Percentiles rank a stretch among this genome's conserved stretches.
These are phyloP conservation scores for Ctenochaetus hawaiiensis DNA, from an alignment of 2,797 vertebrate species.

Conservation along the genomic window DNA sequence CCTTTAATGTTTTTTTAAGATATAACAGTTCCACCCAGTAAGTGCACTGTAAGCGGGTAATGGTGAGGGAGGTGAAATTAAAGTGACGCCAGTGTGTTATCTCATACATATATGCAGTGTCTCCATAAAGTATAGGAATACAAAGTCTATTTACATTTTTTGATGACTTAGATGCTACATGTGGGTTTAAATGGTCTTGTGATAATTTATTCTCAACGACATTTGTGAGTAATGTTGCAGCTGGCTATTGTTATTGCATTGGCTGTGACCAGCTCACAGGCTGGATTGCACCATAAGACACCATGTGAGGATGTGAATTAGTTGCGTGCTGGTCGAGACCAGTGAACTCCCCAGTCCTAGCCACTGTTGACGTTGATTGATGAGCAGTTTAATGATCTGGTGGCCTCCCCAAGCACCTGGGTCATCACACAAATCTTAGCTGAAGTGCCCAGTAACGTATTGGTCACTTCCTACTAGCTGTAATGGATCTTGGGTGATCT, in stretches of 20 bases:
- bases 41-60: background rate
- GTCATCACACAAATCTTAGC: slow-evolving; percentile 14
- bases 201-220: slow-evolving; percentile 42
- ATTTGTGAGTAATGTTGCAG: slow-evolving; percentile 49
- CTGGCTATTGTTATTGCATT: slow-evolving; percentile 52
- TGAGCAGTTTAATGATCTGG: slow-evolving; percentile 45
- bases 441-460: slow-evolving; percentile 23
- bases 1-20: slow-evolving; percentile 8
- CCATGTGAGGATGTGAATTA: slow-evolving; percentile 49
- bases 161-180: slow-evolving; percentile 26
- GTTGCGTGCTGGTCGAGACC: slow-evolving; percentile 28
- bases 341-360: slow-evolving; percentile 21
- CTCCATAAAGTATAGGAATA: background rate
- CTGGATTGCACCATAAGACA: slow-evolving; percentile 38
- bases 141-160: slow-evolving; percentile 5
- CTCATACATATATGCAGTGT: background rate
- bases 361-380: slow-evolving; percentile 37
- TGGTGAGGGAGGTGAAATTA: background rate
- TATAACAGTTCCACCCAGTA: background rate
- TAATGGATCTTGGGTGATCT: slow-evolving; percentile 37
- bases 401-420: slow-evolving; percentile 15
- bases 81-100: background rate
- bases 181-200: slow-evolving; percentile 20
- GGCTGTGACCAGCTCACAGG: slow-evolving; percentile 40
- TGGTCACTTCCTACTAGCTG: slow-evolving; percentile 29